These are phyloP conservation scores for Monochamus alternatus DNA, from an alignment of 2,888 invertebrate species.

Conservation along the genomic window DNA sequence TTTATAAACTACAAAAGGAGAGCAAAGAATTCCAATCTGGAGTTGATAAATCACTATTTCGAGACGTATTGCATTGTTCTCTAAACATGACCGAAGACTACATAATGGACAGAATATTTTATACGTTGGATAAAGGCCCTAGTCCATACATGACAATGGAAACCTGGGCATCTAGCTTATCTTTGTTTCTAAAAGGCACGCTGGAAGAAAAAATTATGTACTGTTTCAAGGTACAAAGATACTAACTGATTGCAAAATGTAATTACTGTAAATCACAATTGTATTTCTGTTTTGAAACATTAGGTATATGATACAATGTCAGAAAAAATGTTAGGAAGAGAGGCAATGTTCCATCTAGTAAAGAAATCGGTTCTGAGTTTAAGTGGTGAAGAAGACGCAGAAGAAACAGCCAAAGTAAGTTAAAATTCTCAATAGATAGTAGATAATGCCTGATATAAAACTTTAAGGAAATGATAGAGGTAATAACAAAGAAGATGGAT, in stretches of 20 bases:
- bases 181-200: constrained; percentile 80
- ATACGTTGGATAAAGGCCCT: constrained; percentile 75
- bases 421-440: constrained; percentile 42
- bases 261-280: too few relatives aligned
- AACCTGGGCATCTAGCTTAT: constrained; percentile 80
- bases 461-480: constrained; percentile 78
- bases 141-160: constrained; percentile 68
- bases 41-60: constrained; percentile 74
- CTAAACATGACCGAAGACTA: constrained; percentile 83
- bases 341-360: constrained; percentile 81
- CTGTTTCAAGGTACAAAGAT: constrained; percentile 74
- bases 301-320: constrained; percentile 80
- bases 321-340: constrained; percentile 79
- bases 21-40: constrained; percentile 62
- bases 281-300: not conserved
- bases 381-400: constrained; percentile 80
- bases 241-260: too few relatives aligned
- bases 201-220: constrained; percentile 81
- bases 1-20: constrained; percentile 72
- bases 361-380: constrained; percentile 72
- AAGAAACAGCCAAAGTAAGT: constrained; percentile 79
- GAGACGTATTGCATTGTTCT: constrained; percentile 76
- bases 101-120: constrained; percentile 78
- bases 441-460: not conserved
- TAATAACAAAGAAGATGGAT: constrained; percentile 83